phyloP scores from a whole-genome alignment of 2,113 vertebrate species.

The Emydocephalus ijimae region DNA sequence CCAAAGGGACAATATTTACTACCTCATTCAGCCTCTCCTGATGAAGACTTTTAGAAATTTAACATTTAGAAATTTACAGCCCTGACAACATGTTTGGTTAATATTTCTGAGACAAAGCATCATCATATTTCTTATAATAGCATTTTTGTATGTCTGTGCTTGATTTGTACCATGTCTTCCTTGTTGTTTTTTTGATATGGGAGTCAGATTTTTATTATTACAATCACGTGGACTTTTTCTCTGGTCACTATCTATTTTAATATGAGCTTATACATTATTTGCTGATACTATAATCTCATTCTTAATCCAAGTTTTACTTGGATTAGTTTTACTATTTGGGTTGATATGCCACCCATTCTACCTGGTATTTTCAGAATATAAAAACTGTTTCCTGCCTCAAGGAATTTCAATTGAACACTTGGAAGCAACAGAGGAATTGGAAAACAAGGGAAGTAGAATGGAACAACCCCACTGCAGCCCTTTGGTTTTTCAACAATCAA shows the following conservation, averaged over 20 bases:
- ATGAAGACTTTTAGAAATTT: background rate
- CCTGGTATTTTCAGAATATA: background rate
- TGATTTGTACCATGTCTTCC: background rate
- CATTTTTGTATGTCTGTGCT: background rate
- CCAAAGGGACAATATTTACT: background rate
- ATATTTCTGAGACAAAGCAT: background rate
- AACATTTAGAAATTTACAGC: constrained; percentile 1
- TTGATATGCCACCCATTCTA: background rate
- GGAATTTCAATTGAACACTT: background rate
- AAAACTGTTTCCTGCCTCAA: background rate
- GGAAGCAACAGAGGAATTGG: background rate
- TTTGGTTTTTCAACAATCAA: background rate
- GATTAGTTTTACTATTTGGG: background rate
- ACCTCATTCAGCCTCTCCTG: background rate
- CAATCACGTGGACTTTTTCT: background rate
- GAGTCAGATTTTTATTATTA: background rate
- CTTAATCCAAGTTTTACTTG: background rate
- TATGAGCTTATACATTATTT: background rate
- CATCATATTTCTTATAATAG: background rate
- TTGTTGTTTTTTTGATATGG: background rate
- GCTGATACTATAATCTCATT: background rate
- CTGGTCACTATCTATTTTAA: background rate
- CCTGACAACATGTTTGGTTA: background rate
- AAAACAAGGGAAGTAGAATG: background rate
- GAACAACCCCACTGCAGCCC: background rate